Base-by-base conservation (phyloP, 2,888 invertebrate species). In the Hermaeophaga mercurialis region DNA sequence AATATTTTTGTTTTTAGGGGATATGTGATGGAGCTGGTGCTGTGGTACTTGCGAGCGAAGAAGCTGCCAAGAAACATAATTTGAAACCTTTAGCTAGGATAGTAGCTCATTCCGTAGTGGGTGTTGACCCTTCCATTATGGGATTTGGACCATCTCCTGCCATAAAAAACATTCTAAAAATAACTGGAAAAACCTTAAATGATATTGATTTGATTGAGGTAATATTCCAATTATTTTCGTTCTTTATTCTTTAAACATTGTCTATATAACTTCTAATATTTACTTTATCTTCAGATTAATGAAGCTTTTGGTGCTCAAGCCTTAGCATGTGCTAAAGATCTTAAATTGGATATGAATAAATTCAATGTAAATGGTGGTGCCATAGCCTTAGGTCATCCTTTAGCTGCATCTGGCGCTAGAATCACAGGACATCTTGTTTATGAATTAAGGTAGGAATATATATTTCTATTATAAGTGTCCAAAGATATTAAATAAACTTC, bases 261-360 rank as follows among this genome's bases (percentile, higher is more conserved):
- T 22, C 22, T 3, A 7, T 28, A 7, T 6, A 7, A 7, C 2
- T 28, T 33, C 14, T 11, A 12, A n/a, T 33, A 3, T 12, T 33
- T 33, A 12, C 9, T 9, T 14, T 22, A 1, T 22, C 56, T 49
- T 44, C 28, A 96, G 94, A 95, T 98, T 67, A 99, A 99, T 80
- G 99, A 99, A 80, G 99, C 99, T 0, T 99, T 99, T 82, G 94
- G 88, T 39, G 91, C 96, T 0, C 99, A 99, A 80, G 91, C 92
- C 1, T 80, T 99, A 49, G 88, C 98, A 0, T 97, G 97, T 67
- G 90, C 88, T 43, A 93, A 94, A 73, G 95, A 92, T 45, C 81
- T 99, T 43, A 87, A 89, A 61, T 78, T 99, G 58, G 94, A 98
- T 76, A 78, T 88, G 58, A 86, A 87, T 63, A 96, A 93, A 75